A percentile compares a stretch with the other conserved stretches of the same genome.
Conservation (phyloP, 2,888 invertebrate genomes). For the Rhimphoctona megacephalus region DNA sequence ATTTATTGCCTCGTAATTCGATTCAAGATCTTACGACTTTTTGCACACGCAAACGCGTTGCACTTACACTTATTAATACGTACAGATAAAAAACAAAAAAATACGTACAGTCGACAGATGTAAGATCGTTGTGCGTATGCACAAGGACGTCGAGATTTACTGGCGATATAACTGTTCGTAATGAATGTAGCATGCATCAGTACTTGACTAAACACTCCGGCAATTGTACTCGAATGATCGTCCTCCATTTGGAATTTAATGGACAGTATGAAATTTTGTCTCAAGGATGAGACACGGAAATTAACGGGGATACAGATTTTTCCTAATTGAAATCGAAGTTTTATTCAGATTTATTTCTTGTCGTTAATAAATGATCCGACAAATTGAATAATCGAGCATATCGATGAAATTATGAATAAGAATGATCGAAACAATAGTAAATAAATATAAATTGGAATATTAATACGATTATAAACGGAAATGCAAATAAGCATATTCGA, state of each 20-base stretch:
- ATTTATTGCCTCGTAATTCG: not conserved
- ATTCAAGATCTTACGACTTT: not conserved
- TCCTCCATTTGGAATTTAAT: constrained; percentile 33
- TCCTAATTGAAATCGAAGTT: not conserved
- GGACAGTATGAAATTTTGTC: constrained; percentile 21
- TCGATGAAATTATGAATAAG: not conserved
- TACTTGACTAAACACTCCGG: constrained; percentile 74
- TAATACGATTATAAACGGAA: not conserved
- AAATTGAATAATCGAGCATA: not conserved
- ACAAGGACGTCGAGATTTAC: constrained; percentile 56
- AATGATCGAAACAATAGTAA: not conserved
- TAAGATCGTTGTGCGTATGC: constrained; percentile 59
- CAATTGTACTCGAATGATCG: constrained; percentile 72
- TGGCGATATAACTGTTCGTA: constrained; percentile 72
- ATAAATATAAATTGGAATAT: not conserved
- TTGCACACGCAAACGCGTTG: not conserved
- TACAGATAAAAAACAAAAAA: constrained; percentile 15
- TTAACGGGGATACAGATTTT: not conserved
- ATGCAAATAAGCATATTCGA: not conserved
- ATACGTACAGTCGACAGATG: constrained; percentile 25
- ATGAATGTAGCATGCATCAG: constrained; percentile 75
- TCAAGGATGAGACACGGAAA: not conserved
- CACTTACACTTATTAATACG: constrained; percentile 3
- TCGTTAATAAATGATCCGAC: not conserved
- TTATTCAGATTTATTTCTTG: not conserved